Conservation (phyloP, 1,140 invertebrate genomes). For the Drosophila nasuta region DNA sequence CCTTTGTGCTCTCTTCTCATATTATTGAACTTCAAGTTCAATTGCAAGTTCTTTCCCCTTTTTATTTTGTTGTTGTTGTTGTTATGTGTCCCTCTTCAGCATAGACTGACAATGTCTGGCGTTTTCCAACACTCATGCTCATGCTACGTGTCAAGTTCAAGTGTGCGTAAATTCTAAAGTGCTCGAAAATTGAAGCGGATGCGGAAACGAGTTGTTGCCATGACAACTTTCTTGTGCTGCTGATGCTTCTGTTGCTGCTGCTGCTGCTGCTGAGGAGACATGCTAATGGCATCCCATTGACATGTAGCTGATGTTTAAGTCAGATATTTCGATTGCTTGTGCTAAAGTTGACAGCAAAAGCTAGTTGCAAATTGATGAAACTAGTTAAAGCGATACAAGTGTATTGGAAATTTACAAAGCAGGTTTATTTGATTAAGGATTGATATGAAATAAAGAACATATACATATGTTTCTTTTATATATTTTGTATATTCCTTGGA, state of each 20-base stretch:
- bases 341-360: slow-evolving; percentile 2
- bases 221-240: slow-evolving; percentile 13
- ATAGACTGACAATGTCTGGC: slow-evolving; percentile 24
- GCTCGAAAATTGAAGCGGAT: slow-evolving; percentile 31
- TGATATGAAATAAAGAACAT: too few species aligned
- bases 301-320: slow-evolving; percentile 1
- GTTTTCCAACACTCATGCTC: slow-evolving; percentile 59
- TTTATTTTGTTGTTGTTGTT: neutral
- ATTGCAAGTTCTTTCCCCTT: neutral
- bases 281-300: slow-evolving; percentile 5
- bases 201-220: slow-evolving; percentile 50
- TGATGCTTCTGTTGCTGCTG: neutral
- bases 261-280: neutral
- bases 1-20: slow-evolving; percentile 2
- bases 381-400: neutral
- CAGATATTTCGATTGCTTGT: slow-evolving; percentile 9
- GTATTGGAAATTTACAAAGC: too few species aligned
- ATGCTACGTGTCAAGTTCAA: slow-evolving; percentile 56
- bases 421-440: too few species aligned
- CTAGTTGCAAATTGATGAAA: neutral
- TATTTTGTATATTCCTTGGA: too few species aligned
- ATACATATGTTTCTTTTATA: too few species aligned
- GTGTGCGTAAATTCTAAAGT: slow-evolving; percentile 41
- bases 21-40: slow-evolving; percentile 15
- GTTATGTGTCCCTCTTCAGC: slow-evolving; percentile 1